Percentiles rank a stretch among this genome's conserved stretches.
Conservation (phyloP, 37 sponge, comb jelly and placozoan species). For the Ephydatia muelleri region DNA sequence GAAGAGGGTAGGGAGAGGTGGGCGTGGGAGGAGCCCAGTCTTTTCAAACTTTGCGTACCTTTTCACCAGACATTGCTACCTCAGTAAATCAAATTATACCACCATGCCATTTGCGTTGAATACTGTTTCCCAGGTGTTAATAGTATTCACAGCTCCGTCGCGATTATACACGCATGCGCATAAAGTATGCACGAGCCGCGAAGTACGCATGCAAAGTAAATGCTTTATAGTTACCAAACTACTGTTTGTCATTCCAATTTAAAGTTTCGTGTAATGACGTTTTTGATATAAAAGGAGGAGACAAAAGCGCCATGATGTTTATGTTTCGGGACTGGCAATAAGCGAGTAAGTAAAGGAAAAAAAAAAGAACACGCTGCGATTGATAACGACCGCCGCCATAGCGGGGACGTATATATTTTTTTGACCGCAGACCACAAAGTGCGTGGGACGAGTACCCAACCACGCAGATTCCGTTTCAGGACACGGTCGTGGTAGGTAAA, state of each 20-base stretch:
- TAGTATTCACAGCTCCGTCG: neutral
- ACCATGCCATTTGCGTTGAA: neutral
- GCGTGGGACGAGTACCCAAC: neutral
- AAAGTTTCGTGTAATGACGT: neutral
- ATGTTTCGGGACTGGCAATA: no score
- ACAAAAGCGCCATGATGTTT: neutral
- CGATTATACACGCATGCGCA: constrained; percentile 1
- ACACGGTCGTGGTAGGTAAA: neutral
- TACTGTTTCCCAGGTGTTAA: neutral
- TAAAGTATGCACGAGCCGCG: neutral
- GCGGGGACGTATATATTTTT: neutral
- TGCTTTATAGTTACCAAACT: neutral
- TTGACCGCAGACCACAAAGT: constrained; percentile 1
- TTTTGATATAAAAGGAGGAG: neutral
- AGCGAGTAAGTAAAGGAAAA: neutral
- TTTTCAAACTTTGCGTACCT: neutral
- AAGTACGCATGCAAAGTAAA: neutral
- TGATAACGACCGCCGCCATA: neutral
- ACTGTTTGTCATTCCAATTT: neutral
- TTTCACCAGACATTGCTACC: neutral
- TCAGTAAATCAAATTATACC: neutral
- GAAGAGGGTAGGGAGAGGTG: neutral
- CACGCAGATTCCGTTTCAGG: constrained; percentile 1
- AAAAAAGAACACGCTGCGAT: no score
- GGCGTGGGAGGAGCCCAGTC: neutral